A percentile compares a stretch with the other conserved stretches of the same genome.
Conservation (phyloP, 2,113 vertebrate genomes). For the Eurystomus gularis region DNA sequence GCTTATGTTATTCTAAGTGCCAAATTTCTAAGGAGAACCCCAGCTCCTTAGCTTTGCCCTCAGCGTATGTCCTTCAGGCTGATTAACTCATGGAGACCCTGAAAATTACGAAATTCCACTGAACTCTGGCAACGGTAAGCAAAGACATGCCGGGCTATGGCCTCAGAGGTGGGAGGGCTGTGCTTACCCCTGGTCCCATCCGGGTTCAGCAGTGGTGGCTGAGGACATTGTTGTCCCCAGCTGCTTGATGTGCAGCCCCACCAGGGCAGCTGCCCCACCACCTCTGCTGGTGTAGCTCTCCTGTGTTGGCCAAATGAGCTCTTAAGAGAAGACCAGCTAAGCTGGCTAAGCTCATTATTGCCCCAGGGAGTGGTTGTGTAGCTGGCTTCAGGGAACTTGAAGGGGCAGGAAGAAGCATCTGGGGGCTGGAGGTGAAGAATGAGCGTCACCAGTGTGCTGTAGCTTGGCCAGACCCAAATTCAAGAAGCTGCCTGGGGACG, state of each 20-base stretch:
- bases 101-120: neutral
- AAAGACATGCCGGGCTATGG: neutral
- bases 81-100: neutral
- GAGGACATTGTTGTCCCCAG: neutral
- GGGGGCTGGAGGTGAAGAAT: neutral
- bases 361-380: neutral
- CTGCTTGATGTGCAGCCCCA: too few relatives aligned
- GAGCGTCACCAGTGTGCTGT: neutral
- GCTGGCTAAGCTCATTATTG: neutral
- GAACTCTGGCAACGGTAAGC: neutral
- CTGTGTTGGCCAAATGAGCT: accelerated
- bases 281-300: neutral
- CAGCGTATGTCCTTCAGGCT: neutral
- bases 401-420: neutral
- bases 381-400: neutral
- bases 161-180: neutral
- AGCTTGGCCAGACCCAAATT: neutral
- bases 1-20: neutral
- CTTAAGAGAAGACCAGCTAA: too few relatives aligned
- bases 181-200: neutral
- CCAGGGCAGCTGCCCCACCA: accelerated
- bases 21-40: neutral
- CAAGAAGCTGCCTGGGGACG: neutral
- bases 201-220: accelerated
- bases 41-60: neutral